Base-by-base conservation (phyloP, 2,888 invertebrate species). In the Eupithecia subumbrata region DNA sequence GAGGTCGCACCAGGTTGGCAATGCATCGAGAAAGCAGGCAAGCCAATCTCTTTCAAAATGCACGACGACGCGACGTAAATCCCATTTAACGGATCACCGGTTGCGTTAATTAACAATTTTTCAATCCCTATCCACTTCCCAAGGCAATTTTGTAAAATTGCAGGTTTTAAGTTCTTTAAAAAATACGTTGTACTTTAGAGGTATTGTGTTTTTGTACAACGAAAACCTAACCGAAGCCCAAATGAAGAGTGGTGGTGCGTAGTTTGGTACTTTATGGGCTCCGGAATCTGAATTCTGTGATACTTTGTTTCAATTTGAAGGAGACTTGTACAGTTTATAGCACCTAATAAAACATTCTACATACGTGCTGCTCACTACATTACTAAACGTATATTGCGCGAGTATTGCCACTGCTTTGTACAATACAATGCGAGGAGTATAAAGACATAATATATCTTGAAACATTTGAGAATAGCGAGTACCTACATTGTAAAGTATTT, bases 21-120 rank as follows among this genome's bases (percentile, higher is more conserved):
- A 79, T 84, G 84, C 83, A 85, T 83, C 84, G 82, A 80, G 80
- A 80, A 78, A 76, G 72, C 75, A 79, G 82, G 79, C 85, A 85
- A 86, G 83, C 84, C 89, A 87, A 90, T 91, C 89, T 89, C 90
- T 91, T 90, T 91, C 89, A 88, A 90, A 90, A 87, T 89, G 88
- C 88, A 89, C 68, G 68, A 68, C 68, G 25, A 67, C 83, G 85
- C 86, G 84, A 85, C 86, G 86, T 87, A 84, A 83, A 86, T 83
- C 87, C 88, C 85, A 89, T 91, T 91, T 90, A 88, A 91, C 91
- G 90, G 90, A 87, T 88, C 90, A 88, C 84, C 86, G 89, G 84
- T 83, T 88, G 79, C 84, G 88, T 89, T 93, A 91, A 92, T 93
- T 92, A 92, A 89, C 85, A 86, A 70, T 74, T 78, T 37, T 74